Evolutionary conservation across 1,140 invertebrate genomes (phyloP), one percentile per base, ranked within the genome.

Genomic region (Littorina saxatilis): DNA sequence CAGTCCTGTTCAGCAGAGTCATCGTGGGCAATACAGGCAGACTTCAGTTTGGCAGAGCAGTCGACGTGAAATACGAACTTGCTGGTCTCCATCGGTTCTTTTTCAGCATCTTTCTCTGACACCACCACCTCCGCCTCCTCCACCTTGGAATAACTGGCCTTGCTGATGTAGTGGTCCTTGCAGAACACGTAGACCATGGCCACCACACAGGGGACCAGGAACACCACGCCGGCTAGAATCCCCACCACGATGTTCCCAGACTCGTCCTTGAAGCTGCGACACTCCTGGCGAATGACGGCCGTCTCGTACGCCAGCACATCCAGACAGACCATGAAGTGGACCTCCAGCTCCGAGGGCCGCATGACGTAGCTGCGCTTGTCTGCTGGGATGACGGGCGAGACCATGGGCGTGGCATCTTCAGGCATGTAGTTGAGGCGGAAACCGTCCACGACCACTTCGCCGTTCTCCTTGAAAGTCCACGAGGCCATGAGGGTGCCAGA

Each of bases 221-320:
- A 88, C 43, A 90, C 78, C 0, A 84, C 74, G 3, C 87, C 88
- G 15, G 88, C 88, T 15, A 88, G 52, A 61, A 90, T 88, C 29
- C 88, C 88, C 27, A 86, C 84, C 3, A 88, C 61, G 20, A 84
- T 81, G 43, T 80, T 70, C 66, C 23, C 43, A n/a, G 72, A 80
- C n/a, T 68, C 66, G n/a, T 73, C 43, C 58, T 77, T 37, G 23
- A 81, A 35, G 11, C 37, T 58, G 9, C 79, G 37, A 47, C 83
- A 84, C 0, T 32, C 50, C 55, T 72, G 32, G 27, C 55, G 52
- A 3, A 84, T 37, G 4, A 77, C 50, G 17, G 43, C 75, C 13
- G 75, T 78, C 23, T 77, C 40, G 32, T 82, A 83, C 2, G 55
- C 20, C 40, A 83, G 35, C 13, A 78, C 63, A 15, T 80, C 29